phyloP scores from a whole-genome alignment of 2,797 vertebrate genomes.

The Phaenicophaeus curvirostris region DNA sequence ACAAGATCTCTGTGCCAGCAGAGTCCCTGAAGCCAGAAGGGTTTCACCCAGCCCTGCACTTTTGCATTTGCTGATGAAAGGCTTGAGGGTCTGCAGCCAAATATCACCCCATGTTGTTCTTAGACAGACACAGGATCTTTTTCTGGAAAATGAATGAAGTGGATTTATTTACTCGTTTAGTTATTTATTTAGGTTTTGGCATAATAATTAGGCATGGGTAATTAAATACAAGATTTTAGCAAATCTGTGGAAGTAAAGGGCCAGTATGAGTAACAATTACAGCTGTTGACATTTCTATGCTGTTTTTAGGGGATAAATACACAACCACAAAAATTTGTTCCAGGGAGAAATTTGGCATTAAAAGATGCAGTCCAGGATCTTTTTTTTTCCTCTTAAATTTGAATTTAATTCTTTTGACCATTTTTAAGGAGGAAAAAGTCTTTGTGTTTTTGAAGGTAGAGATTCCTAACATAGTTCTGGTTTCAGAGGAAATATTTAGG shows the following conservation, averaged over 20 bases:
- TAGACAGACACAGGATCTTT: background rate
- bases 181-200: background rate
- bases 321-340: constrained; percentile 51
- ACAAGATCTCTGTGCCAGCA: background rate
- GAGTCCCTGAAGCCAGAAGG: background rate
- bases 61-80: background rate
- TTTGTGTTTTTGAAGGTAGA: background rate
- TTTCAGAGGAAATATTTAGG: constrained; percentile 22
- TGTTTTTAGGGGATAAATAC: constrained; percentile 42
- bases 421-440: constrained; percentile 13
- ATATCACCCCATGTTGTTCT: background rate
- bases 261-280: background rate
- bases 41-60: background rate
- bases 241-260: background rate
- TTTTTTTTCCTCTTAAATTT: background rate
- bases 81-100: background rate
- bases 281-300: constrained; percentile 57
- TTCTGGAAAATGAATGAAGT: background rate
- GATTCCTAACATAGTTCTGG: constrained; percentile 39
- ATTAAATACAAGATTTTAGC: constrained; percentile 26
- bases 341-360: constrained; percentile 48
- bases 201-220: constrained; percentile 19
- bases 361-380: background rate
- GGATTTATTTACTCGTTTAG: background rate
- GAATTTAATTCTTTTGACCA: background rate